Evolutionary conservation across 2,888 invertebrate genomes (phyloP).

Genomic region (Cactoblastis cactorum): DNA sequence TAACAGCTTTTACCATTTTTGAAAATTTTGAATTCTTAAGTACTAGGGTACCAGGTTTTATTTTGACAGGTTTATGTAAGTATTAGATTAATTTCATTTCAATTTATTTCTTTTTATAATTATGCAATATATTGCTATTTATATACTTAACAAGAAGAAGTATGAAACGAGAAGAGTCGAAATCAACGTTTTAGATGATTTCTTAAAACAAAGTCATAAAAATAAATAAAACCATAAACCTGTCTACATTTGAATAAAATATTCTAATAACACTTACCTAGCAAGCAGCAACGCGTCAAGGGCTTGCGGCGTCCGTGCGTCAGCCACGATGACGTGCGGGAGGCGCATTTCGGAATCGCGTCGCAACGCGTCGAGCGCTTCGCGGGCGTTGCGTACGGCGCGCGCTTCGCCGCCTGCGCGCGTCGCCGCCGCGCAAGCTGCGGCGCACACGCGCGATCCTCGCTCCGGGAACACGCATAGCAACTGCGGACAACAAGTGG

Average conservation of each 20-base stretch:
- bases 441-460: constrained; percentile 83
- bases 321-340: constrained; percentile 83
- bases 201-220: too few species aligned
- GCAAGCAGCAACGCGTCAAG: constrained; percentile 82
- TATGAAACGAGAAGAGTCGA: too few species aligned
- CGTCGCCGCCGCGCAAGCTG: constrained; percentile 80
- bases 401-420: constrained; percentile 81
- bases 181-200: too few species aligned
- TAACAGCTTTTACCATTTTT: not conserved
- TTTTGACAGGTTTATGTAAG: too few species aligned
- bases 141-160: too few species aligned
- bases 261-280: constrained; percentile 74
- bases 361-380: constrained; percentile 73
- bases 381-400: constrained; percentile 74
- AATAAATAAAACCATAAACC: not conserved
- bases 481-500: constrained; percentile 69
- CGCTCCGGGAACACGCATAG: constrained; percentile 85
- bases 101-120: too few species aligned
- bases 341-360: constrained; percentile 73
- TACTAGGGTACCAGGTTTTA: too few species aligned
- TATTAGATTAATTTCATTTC: too few species aligned
- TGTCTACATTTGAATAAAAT: not conserved
- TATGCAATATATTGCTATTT: too few species aligned
- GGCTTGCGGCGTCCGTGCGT: constrained; percentile 76
- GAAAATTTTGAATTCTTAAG: too few species aligned